phyloP scores from a whole-genome alignment of 1,140 invertebrate species.

The Apis florea region DNA sequence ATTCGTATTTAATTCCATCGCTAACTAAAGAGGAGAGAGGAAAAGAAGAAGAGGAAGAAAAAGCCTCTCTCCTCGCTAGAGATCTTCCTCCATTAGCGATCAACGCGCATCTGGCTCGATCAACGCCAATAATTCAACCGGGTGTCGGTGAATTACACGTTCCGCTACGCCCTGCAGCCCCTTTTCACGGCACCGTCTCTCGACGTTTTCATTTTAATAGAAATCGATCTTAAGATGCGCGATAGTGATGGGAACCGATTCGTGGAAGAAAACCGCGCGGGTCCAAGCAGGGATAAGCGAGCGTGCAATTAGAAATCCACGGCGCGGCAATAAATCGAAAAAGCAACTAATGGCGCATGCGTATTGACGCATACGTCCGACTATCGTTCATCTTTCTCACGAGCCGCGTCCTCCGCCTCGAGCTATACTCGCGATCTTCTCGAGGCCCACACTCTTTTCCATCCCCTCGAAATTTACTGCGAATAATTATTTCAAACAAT shows the following conservation, averaged over 20 bases:
- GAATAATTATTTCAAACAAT: no score
- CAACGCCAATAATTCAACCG: conserved; percentile 37
- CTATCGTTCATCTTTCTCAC: conserved; percentile 76
- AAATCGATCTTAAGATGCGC: conserved; percentile 42
- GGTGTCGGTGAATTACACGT: conserved; percentile 38
- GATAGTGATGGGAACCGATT: background rate
- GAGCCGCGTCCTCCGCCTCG: conserved; percentile 55
- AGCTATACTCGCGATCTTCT: conserved; percentile 53
- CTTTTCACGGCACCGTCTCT: conserved; percentile 1
- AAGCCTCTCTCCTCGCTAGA: conserved; percentile 3
- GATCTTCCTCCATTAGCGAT: background rate
- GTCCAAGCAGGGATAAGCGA: conserved; percentile 4
- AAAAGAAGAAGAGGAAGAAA: background rate
- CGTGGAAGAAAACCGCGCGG: background rate
- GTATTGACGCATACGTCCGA: conserved; percentile 69
- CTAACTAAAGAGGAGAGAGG: background rate
- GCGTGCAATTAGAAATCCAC: conserved; percentile 74
- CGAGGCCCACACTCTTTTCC: background rate
- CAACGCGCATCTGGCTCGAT: conserved; percentile 2
- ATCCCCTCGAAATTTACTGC: no score
- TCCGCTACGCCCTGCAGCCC: conserved; percentile 15
- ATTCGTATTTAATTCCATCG: no score
- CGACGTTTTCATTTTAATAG: conserved; percentile 56
- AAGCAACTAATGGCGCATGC: conserved; percentile 65
- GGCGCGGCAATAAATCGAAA: conserved; percentile 68